These are phyloP conservation scores for Temnothorax rugatulus DNA, from an alignment of 2,888 invertebrate genomes.

Conservation along the genomic window DNA sequence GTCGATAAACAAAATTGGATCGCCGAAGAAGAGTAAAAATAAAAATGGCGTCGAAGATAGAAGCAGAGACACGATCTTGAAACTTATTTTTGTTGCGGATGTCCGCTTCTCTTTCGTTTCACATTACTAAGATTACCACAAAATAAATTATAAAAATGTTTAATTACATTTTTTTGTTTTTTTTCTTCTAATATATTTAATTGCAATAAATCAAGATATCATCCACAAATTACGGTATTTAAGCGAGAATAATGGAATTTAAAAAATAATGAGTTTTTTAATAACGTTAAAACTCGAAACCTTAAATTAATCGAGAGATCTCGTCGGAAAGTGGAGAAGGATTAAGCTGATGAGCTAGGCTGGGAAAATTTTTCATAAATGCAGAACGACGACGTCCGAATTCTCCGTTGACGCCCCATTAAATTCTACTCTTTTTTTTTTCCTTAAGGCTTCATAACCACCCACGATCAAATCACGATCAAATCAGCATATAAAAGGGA, in stretches of 20 bases:
- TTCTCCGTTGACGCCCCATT: conserved; percentile 63
- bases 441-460: conserved; percentile 65
- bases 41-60: neutral
- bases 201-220: conserved; percentile 4
- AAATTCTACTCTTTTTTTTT: conserved; percentile 65
- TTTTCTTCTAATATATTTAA: neutral
- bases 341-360: conserved; percentile 30
- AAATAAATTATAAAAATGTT: conserved; percentile 1
- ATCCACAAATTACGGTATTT: neutral
- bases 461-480: conserved; percentile 67
- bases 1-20: conserved; percentile 53
- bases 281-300: conserved; percentile 30
- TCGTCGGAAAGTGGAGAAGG: neutral
- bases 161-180: neutral
- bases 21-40: neutral
- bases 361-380: conserved; percentile 46
- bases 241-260: neutral
- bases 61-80: neutral
- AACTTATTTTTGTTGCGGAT: neutral
- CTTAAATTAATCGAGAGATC: conserved; percentile 49
- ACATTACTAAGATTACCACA: neutral
- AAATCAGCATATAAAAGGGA: conserved; percentile 54
- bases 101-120: neutral
- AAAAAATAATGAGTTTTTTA: conserved; percentile 32
- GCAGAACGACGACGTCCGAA: conserved; percentile 47